Base-by-base conservation (phyloP, 2,888 invertebrate genomes). In the Cerceris rybyensis region DNA sequence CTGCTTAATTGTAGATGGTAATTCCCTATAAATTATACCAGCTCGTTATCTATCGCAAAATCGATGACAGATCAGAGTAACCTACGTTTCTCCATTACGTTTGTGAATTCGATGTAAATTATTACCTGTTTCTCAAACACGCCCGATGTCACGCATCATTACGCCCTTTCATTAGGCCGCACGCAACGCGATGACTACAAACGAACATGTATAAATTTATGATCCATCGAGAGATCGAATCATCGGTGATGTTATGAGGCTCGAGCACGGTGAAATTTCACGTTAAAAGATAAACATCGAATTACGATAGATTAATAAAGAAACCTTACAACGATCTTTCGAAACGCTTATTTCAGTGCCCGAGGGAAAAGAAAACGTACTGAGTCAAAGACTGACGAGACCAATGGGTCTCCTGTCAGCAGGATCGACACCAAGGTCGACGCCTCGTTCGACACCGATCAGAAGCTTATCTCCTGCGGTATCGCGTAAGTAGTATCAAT, bases 1-100 rank as follows among this genome's bases (percentile, higher is more conserved):
- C n/a, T 96, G 96, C 88, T 94, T 98, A 13, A 95, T 97, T 58
- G 97, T 98, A 13, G 96, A 97, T 90, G 95, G 96, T 96, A 92
- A 94, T 94, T 93, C 69, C 2, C 9, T 17, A 46, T 54, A 46
- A 55, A 11, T 65, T 11, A 58, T 69, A 28, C 16, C 39, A 6
- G 13, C 14, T 13, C 17, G 17, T 63, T 50, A 64, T n/a, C 66
- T 1, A 28, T 28, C 28, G 28, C 28, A 28, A 28, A 28, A 28
- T 28, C 28, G 28, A 28, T 28, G 28, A 28, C 28, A 28, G 28
- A 28, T 28, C 28, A 4, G 28, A 28, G 28, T 28, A 28, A 28
- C 28, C 28, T 28, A 28, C 28, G 28, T 28, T 28, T 4, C 28
- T 28, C 28, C 28, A 28, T 28, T 28, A 28, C 28, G 28, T 2